Percentiles rank a stretch among this genome's conserved stretches.
Evolutionary conservation across 2,113 vertebrate species (phyloP).

Genomic region (Piprites chloris): DNA sequence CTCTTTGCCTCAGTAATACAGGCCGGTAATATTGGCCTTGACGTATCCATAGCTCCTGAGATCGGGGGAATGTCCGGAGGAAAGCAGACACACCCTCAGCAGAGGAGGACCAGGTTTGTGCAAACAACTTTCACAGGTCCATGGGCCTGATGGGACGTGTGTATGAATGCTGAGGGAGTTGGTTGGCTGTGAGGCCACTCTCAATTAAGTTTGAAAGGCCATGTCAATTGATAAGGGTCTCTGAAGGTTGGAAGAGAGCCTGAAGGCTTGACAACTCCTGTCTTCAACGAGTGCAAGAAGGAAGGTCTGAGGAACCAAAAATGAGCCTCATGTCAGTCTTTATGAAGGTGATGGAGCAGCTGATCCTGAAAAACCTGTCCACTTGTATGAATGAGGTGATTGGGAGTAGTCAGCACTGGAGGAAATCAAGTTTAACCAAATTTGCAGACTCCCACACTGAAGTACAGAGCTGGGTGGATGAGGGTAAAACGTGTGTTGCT

Average conservation of each 20-base stretch:
- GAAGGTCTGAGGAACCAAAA: not conserved
- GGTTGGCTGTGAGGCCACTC: not conserved
- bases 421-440: not conserved
- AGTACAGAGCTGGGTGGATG: not conserved
- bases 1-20: not conserved
- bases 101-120: not conserved
- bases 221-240: not conserved
- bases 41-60: not conserved
- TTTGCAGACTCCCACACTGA: not conserved
- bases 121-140: not conserved
- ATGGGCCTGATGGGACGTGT: not conserved
- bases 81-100: not conserved
- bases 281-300: not conserved
- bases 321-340: not conserved
- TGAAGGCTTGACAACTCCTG: not conserved
- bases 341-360: not conserved
- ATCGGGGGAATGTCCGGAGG: not conserved
- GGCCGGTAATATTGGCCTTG: not conserved
- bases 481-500: not conserved
- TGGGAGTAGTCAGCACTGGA: not conserved
- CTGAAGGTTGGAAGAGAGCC: not conserved
- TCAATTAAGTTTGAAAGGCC: not conserved
- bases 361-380: not conserved
- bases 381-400: fast-evolving
- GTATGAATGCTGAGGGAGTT: not conserved